A percentile compares a stretch with the other conserved stretches of the same genome.
These are phyloP conservation scores for Dicyrtoma fusca DNA, from an alignment of 2,888 invertebrate genomes.

Conservation along the genomic window DNA sequence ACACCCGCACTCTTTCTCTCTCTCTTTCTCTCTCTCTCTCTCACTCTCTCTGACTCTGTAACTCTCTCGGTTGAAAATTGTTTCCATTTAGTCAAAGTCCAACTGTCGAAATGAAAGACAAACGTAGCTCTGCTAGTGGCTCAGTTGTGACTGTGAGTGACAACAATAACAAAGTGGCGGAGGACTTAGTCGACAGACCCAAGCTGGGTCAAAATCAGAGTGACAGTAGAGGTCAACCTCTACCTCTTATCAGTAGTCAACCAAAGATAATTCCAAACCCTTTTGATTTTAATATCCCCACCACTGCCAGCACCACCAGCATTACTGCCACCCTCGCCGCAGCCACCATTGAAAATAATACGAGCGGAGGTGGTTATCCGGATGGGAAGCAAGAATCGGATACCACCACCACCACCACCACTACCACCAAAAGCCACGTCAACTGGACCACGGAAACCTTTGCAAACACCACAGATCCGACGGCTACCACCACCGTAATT, in stretches of 20 bases:
- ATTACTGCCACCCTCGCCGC: neutral
- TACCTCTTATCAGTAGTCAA: conserved; percentile 36
- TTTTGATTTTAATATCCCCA: neutral
- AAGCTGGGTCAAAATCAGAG: conserved; percentile 52
- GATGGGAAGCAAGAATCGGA: too few species aligned
- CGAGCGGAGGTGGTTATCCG: too few species aligned
- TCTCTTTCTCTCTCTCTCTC: conserved; percentile 19
- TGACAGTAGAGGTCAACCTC: conserved; percentile 41
- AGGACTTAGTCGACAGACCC: conserved; percentile 46
- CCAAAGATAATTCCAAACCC: conserved; percentile 27
- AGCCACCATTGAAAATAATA: neutral
- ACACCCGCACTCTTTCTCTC: conserved; percentile 11
- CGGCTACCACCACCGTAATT: conserved; percentile 10
- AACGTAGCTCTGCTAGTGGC: conserved; percentile 35
- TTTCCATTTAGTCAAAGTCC: too few species aligned
- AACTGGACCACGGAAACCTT: neutral
- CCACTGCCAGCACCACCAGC: neutral
- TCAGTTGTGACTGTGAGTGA: conserved; percentile 23
- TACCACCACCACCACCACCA: neutral
- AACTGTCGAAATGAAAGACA: conserved; percentile 43
- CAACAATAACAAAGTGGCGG: conserved; percentile 51
- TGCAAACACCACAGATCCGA: neutral
- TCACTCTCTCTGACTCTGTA: conserved; percentile 5
- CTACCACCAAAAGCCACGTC: conserved; percentile 1
- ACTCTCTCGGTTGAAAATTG: neutral